Evolutionary conservation across 2,888 invertebrate species (phyloP).

Genomic region (Mythimna ferrago): DNA sequence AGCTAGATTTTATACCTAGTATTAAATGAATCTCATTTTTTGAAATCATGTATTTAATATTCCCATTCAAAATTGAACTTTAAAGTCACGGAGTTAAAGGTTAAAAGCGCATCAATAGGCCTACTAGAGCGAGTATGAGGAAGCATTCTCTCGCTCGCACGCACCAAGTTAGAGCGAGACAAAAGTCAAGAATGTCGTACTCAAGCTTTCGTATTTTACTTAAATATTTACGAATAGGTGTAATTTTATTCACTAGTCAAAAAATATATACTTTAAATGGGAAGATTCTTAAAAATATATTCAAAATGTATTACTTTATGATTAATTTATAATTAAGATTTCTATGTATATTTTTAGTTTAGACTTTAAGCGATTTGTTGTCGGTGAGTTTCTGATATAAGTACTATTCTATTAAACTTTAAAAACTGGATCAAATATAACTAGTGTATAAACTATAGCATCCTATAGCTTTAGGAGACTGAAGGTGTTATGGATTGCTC

Average conservation of each 20-base stretch:
- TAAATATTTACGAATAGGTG: slow-evolving; percentile 79
- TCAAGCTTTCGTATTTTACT: slow-evolving; percentile 82
- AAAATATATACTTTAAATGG: slow-evolving; percentile 78
- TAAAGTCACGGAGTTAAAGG: slow-evolving; percentile 33
- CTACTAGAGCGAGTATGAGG: slow-evolving; percentile 56
- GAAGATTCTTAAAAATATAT: slow-evolving; percentile 76
- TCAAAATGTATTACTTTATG: slow-evolving; percentile 74
- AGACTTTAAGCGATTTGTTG: slow-evolving; percentile 55
- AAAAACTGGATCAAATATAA: not conserved
- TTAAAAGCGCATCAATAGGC: slow-evolving; percentile 56
- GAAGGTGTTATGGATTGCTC: slow-evolving; percentile 40
- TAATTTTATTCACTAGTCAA: slow-evolving; percentile 89
- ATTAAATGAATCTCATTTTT: slow-evolving; percentile 67
- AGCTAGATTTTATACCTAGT: slow-evolving; percentile 65
- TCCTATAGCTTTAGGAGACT: slow-evolving; percentile 44
- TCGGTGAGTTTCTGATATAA: slow-evolving; percentile 45
- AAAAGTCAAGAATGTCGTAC: slow-evolving; percentile 63
- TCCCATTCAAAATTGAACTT: slow-evolving; percentile 62
- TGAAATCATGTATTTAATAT: slow-evolving; percentile 54
- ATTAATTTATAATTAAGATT: slow-evolving; percentile 69
- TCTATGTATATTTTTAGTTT: slow-evolving; percentile 68
- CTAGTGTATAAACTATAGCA: slow-evolving; percentile 21
- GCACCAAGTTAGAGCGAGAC: slow-evolving; percentile 61
- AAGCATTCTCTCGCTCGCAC: slow-evolving; percentile 61
- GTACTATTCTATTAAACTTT: not conserved